Evolutionary conservation across 2,113 vertebrate species (phyloP).

Genomic region (Burhinus bistriatus): DNA sequence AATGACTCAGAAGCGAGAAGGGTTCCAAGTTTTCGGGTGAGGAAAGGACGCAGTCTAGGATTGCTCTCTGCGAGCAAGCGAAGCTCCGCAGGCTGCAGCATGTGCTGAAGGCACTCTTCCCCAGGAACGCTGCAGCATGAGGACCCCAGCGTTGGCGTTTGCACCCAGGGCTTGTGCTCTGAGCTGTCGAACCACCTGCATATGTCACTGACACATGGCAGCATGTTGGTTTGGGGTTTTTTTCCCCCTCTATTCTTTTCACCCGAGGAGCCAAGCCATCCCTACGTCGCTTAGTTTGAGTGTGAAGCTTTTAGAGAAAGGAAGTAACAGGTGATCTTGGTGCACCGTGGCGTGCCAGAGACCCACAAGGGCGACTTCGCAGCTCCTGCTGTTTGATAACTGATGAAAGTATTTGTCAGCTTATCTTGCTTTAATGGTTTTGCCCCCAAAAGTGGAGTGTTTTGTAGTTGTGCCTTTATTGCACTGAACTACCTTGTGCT

Average conservation of each 20-base stretch:
- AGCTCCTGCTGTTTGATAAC: not conserved
- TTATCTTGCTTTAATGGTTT: not conserved
- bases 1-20: slow-evolving; percentile 12
- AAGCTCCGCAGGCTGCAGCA: not conserved
- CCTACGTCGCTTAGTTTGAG: not conserved
- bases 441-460: not conserved
- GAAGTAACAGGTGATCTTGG: not conserved
- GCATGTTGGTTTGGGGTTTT: not conserved
- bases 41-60: not conserved
- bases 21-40: slow-evolving; percentile 24
- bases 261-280: not conserved
- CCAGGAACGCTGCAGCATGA: accelerated
- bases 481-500: not conserved
- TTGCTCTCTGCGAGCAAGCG: not conserved
- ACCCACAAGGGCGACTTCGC: not conserved
- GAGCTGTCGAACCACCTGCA: not conserved
- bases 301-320: not conserved
- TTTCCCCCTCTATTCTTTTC: not conserved
- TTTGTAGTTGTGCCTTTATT: not conserved
- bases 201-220: not conserved
- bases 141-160: accelerated
- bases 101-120: not conserved
- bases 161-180: not conserved
- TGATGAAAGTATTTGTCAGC: not conserved
- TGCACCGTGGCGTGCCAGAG: not conserved